phyloP scores from a whole-genome alignment of 2,888 invertebrate species.

The Listrodromus nycthemerus region DNA sequence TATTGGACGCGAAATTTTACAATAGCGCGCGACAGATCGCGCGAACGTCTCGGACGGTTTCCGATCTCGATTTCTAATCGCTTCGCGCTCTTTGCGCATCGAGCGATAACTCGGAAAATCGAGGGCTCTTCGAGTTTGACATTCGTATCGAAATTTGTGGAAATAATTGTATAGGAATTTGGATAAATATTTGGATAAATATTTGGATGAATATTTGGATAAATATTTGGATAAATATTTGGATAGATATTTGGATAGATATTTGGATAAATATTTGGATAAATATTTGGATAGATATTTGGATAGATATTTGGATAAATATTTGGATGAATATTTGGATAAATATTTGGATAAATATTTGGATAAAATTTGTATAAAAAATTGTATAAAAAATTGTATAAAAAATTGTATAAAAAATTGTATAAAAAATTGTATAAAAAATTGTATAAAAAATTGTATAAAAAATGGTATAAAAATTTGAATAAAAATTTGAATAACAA shows the following conservation, averaged over 20 bases:
- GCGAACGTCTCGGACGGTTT: background rate
- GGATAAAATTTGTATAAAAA: background rate
- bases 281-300: no score
- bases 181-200: background rate
- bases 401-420: background rate
- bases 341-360: background rate
- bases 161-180: no score
- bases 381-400: background rate
- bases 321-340: no score
- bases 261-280: no score
- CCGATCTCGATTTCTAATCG: background rate
- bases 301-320: no score
- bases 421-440: background rate
- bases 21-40: background rate
- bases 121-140: background rate
- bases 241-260: no score
- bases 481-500: background rate
- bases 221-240: no score
- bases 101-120: no score
- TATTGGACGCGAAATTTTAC: constrained; percentile 5
- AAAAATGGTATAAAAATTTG: background rate
- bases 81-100: background rate
- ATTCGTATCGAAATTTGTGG: no score
- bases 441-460: background rate
- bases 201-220: no score